These are phyloP conservation scores for Anguilla pacifica DNA, from an alignment of 2,797 vertebrate genomes.

Conservation along the genomic window DNA sequence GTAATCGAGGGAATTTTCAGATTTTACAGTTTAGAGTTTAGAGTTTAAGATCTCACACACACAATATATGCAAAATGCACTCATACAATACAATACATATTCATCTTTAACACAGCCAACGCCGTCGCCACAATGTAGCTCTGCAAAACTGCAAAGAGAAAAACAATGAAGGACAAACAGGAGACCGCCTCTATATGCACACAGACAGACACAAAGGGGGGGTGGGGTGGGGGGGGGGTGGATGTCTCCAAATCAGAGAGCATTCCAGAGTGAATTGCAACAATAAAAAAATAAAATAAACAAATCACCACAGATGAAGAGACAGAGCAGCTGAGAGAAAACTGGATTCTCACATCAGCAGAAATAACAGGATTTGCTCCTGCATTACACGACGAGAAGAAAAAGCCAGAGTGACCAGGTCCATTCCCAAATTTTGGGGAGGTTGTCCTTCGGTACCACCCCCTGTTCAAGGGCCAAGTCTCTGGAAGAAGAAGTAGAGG, in stretches of 20 bases:
- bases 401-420: neutral
- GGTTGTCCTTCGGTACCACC: neutral
- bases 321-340: neutral
- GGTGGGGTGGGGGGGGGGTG: neutral
- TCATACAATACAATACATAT: neutral
- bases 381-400: neutral
- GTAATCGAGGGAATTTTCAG: slow-evolving; percentile 13
- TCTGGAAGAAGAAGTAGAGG: neutral
- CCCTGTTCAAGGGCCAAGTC: neutral
- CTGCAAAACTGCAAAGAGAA: slow-evolving; percentile 20
- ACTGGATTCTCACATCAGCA: neutral
- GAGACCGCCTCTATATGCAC: slow-evolving; percentile 3
- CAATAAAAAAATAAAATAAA: neutral
- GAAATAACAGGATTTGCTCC: neutral
- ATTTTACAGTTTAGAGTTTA: neutral
- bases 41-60: slow-evolving; percentile 3
- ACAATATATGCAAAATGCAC: neutral
- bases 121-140: slow-evolving; percentile 18
- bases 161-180: slow-evolving; percentile 21
- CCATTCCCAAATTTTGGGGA: neutral
- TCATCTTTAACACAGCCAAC: slow-evolving; percentile 27
- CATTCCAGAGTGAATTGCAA: neutral
- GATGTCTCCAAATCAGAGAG: neutral
- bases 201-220: slow-evolving; percentile 20
- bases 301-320: neutral